Base-by-base conservation (phyloP, 1,140 invertebrate species). In the Drosophila malerkotliana region DNA sequence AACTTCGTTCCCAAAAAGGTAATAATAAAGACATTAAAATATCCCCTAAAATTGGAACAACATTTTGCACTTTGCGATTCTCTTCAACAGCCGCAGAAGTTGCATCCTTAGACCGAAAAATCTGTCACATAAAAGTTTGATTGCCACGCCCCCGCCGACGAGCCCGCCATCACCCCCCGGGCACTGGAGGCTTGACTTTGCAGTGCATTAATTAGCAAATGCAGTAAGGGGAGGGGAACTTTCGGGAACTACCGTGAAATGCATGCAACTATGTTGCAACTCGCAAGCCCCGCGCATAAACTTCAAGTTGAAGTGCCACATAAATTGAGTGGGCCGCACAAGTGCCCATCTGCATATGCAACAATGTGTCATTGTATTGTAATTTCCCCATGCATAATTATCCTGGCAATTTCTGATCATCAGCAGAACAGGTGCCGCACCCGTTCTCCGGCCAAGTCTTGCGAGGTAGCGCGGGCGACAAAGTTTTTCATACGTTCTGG, bases 161-260 rank as follows among this genome's bases (percentile, higher is more conserved):
- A 37, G n/a, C 18, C 30, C 21, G 21, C 21, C 21, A 21, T 21
- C 21, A 21, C 2, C 6, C 21, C 14, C 26, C 34, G 6, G 1
- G 32, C 5, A 28, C 26, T 28, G 4, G 6, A 28, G n/a, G 41
- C 3, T 51, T 45, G 64, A 64, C 64, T 77, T 72, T 77, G 53
- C 49, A 47, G 44, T 34, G 57, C 80, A 75, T 84, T 84, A 84
- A 84, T 84, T 84, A 85, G 77, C 75, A 71, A 78, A 83, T 72
- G 57, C 75, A 75, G 48, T 41, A 51, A 63, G 67, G 57, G 34
- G 51, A 57, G 61, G 52, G 54, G 67, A 83, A 83, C 57, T 83
- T 83, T 83, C 68, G 68, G 60, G 79, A 53, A 83, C 75, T 69
- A 44, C 72, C 73, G 62, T 72, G 79, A 75, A 78, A 77, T 68